Evolutionary conservation across 2,888 invertebrate genomes (phyloP), one percentile per base, ranked within the genome.

Genomic region (Drosophila anomalata): DNA sequence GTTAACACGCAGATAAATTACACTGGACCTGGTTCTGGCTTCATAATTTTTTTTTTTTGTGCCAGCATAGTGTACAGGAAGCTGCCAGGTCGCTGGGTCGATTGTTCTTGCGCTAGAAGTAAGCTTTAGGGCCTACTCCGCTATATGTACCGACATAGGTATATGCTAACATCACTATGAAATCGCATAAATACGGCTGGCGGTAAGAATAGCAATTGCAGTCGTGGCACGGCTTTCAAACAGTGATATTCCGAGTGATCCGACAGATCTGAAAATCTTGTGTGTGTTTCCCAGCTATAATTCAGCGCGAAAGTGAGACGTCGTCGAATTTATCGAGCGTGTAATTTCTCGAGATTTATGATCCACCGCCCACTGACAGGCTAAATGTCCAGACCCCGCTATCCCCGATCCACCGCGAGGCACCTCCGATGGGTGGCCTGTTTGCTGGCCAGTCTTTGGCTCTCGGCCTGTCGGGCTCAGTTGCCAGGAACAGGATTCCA

Each of bases 321-420:
- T 84, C 82, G 68, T 85, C 77, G 76, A 73, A 66, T 87, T 84
- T 88, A 84, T 88, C 88, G 88, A 84, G 88, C 84, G 84, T 84
- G 84, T 80, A 84, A 84, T 84, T 84, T 82, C 54, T 60, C 24
- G 60, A 72, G 78, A 84, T 84, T 84, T 84, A 84, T 88, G 84
- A 86, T 70, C 65, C 50, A 50, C 73, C 51, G 48, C 63, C 55
- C 69, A 54, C 50, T 50, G 78, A 52, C 75, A 84, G 85, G 42
- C 75, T 87, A 82, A 87, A 77, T 84, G 80, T 66, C 66, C 55
- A 53, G 26, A 29, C 22, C 44, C 42, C 63, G 65, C 47, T 55
- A 46, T 20, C 14, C 44, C 33, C 63, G 65, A 12, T 44, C 41
- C 41, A 51, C 56, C 9, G 7, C 67, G 24, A 24, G 66, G 58